phyloP scores from a whole-genome alignment of 2,888 invertebrate species.

The Oxyteleia sp. region DNA sequence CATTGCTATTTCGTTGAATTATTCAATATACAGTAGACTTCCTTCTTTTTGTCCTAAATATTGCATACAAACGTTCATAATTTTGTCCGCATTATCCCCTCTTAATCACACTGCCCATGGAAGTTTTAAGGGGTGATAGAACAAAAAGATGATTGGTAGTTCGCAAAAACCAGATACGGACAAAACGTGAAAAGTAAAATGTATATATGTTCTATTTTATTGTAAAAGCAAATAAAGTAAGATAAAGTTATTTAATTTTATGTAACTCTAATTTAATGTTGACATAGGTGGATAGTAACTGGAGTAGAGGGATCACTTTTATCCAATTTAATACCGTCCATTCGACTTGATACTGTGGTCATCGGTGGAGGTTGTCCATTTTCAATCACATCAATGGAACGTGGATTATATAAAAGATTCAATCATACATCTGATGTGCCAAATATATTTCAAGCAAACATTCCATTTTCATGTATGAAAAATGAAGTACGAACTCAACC shows the following conservation, averaged over 20 bases:
- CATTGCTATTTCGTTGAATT: no score
- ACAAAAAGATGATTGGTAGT: no score
- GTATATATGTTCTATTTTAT: no score
- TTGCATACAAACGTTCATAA: no score
- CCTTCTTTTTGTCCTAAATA: no score
- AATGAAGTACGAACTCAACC: conserved; percentile 87
- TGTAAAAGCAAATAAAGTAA: no score
- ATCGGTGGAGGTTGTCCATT: conserved; percentile 91
- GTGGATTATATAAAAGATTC: conserved; percentile 88
- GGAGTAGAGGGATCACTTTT: conserved; percentile 95
- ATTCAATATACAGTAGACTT: no score
- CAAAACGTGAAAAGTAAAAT: no score
- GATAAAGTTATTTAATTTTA: conserved; percentile 4
- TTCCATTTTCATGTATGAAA: conserved; percentile 87
- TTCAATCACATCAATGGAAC: conserved; percentile 89
- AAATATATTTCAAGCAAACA: conserved; percentile 83
- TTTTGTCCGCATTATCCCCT: no score
- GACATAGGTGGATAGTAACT: conserved; percentile 92
- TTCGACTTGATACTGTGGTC: conserved; percentile 91
- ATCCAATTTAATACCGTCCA: conserved; percentile 90
- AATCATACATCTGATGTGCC: conserved; percentile 74
- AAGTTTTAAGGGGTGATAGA: no score
- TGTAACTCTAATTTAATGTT: not conserved
- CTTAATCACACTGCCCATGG: no score
- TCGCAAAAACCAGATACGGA: no score